A percentile compares a stretch with the other conserved stretches of the same genome.
Evolutionary conservation across 2,797 vertebrate genomes (phyloP).

Genomic region (Danio choprae): DNA sequence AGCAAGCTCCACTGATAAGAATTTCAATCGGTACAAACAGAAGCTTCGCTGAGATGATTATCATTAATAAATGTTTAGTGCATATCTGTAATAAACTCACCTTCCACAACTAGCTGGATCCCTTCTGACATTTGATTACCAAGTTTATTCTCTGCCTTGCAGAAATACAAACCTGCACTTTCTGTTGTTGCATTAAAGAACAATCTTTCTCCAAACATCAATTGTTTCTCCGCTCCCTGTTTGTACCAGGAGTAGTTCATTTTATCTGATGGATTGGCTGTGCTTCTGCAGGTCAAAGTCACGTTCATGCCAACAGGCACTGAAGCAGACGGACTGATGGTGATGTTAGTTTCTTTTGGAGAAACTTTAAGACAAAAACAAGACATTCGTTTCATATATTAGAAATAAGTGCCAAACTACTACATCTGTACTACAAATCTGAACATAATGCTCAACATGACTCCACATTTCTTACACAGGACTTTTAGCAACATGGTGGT

Average conservation of each 20-base stretch:
- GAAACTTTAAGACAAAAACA: constrained; percentile 58
- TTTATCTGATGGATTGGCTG: constrained; percentile 65
- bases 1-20: not conserved
- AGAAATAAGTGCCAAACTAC: too few relatives aligned
- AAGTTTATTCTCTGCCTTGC: constrained; percentile 52
- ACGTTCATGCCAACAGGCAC: constrained; percentile 62
- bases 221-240: not conserved
- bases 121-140: not conserved
- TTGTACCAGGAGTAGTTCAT: constrained; percentile 67
- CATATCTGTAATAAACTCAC: not conserved
- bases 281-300: constrained; percentile 70
- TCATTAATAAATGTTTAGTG: not conserved
- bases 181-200: constrained; percentile 43
- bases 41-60: not conserved
- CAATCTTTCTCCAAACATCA: constrained; percentile 42
- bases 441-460: not conserved
- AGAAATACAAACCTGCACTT: constrained; percentile 60
- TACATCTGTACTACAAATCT: not conserved
- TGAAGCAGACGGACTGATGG: constrained; percentile 51
- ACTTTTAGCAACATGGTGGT: constrained; percentile 23
- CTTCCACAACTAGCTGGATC: not conserved
- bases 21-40: not conserved
- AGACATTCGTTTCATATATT: not conserved
- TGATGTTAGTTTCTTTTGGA: constrained; percentile 62
- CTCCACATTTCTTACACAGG: not conserved